phyloP scores from a whole-genome alignment of 2,797 vertebrate species.

The Aselliscus stoliczkanus region DNA sequence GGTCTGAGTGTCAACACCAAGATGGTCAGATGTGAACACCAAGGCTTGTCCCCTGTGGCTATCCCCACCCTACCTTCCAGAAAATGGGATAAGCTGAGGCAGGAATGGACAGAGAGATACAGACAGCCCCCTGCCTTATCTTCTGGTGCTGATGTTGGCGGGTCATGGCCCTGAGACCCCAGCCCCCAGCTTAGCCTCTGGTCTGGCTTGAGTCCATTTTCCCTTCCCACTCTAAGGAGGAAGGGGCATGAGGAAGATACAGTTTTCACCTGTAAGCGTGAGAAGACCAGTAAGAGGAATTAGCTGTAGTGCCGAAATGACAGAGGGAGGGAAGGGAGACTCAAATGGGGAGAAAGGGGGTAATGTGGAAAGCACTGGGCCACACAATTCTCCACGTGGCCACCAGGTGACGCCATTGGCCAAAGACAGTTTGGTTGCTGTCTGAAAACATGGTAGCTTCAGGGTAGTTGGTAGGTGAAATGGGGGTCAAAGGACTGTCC shows the following conservation, averaged over 20 bases:
- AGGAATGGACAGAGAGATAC: background rate
- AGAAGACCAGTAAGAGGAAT: background rate
- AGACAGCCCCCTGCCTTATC: background rate
- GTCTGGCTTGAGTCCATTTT: background rate
- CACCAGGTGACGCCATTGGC: background rate
- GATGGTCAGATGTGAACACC: background rate
- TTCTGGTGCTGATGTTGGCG: background rate
- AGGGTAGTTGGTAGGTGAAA: background rate
- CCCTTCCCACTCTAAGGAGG: background rate
- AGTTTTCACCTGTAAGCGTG: background rate
- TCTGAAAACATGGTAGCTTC: background rate
- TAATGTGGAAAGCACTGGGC: fast-evolving
- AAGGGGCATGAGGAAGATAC: background rate
- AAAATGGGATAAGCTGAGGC: background rate
- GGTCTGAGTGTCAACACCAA: background rate
- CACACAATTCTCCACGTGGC: background rate
- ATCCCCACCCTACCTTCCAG: background rate
- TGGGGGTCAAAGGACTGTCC: background rate
- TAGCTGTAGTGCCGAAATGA: background rate
- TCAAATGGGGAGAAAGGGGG: too few relatives aligned
- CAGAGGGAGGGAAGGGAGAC: background rate
- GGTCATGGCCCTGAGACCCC: background rate
- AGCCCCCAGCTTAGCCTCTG: background rate
- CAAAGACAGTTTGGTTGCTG: background rate
- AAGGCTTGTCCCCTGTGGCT: background rate